Percentiles rank a stretch among this genome's conserved stretches.
phyloP scores from a whole-genome alignment of 92 coral and sea anemone species.

The Porites lobata region DNA sequence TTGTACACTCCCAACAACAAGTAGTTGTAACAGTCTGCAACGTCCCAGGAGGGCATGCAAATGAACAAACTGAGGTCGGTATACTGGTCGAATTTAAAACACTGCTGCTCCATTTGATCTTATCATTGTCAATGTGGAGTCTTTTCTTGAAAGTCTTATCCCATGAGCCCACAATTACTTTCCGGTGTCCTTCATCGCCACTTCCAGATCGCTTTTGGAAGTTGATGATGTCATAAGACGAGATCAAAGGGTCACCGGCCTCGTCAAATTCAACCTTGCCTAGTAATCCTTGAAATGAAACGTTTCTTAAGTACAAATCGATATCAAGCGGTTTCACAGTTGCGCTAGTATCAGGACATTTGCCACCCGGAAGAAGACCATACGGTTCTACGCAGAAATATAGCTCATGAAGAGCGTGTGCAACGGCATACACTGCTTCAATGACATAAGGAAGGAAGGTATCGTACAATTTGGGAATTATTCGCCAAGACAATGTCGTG shows the following conservation, averaged over 20 bases:
- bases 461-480: slow-evolving; percentile 38
- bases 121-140: slow-evolving; percentile 32
- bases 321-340: slow-evolving; percentile 71
- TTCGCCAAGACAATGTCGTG: slow-evolving; percentile 17
- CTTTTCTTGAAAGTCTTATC: slow-evolving; percentile 13
- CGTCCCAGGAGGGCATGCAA: slow-evolving; percentile 77
- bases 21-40: slow-evolving; percentile 62
- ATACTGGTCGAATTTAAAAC: neutral
- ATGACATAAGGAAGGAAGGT: slow-evolving; percentile 67
- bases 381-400: slow-evolving; percentile 49
- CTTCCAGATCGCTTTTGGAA: slow-evolving; percentile 42
- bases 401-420: slow-evolving; percentile 65
- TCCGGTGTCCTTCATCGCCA: slow-evolving; percentile 6
- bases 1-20: slow-evolving; percentile 88
- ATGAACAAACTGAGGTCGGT: slow-evolving; percentile 77
- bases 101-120: slow-evolving; percentile 60
- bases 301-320: slow-evolving; percentile 62
- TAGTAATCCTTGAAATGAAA: slow-evolving; percentile 58
- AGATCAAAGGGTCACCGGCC: slow-evolving; percentile 63
- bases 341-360: slow-evolving; percentile 67
- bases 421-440: slow-evolving; percentile 75
- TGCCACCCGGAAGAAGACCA: slow-evolving; percentile 36
- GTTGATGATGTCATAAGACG: slow-evolving; percentile 73
- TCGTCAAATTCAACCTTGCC: slow-evolving; percentile 73
- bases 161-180: slow-evolving; percentile 60